These are phyloP conservation scores for Lutjanus erythropterus DNA, from an alignment of 2,113 vertebrate species.

Conservation along the genomic window DNA sequence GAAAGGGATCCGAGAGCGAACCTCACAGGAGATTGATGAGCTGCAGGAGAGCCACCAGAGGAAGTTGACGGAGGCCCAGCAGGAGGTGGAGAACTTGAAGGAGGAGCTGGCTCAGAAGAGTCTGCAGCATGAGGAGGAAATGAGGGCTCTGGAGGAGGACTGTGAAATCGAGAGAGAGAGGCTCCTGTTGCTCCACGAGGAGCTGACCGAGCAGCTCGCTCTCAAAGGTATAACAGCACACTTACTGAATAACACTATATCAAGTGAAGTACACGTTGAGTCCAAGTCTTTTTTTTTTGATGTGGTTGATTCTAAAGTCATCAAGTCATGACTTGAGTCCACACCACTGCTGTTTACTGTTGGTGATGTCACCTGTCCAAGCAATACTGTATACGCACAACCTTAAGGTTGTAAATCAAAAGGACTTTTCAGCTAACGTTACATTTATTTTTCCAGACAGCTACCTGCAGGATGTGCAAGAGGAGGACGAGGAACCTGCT, in stretches of 20 bases:
- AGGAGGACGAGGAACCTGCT: conserved; percentile 82
- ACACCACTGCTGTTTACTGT: background rate
- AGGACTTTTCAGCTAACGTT: background rate
- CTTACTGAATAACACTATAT: too few relatives aligned
- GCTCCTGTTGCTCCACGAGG: conserved; percentile 85
- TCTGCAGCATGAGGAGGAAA: conserved; percentile 87
- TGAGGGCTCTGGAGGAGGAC: conserved; percentile 86
- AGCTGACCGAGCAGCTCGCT: conserved; percentile 83
- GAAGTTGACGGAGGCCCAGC: conserved; percentile 84
- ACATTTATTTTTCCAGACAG: conserved; percentile 76
- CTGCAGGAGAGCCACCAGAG: conserved; percentile 85
- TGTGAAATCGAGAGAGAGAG: conserved; percentile 86
- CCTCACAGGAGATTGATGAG: conserved; percentile 78
- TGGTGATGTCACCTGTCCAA: background rate
- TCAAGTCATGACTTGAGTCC: too few relatives aligned
- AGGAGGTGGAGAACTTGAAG: conserved; percentile 86
- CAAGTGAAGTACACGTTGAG: too few relatives aligned
- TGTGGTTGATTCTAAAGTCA: too few relatives aligned
- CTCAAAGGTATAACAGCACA: conserved; percentile 81
- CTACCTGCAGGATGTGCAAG: conserved; percentile 79
- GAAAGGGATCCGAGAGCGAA: conserved; percentile 77
- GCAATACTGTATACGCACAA: background rate
- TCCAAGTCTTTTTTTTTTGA: too few relatives aligned
- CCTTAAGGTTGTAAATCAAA: background rate
- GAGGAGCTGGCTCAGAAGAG: conserved; percentile 86